Conservation (phyloP, 2,113 vertebrate genomes). For the Pelmatolapia mariae region DNA sequence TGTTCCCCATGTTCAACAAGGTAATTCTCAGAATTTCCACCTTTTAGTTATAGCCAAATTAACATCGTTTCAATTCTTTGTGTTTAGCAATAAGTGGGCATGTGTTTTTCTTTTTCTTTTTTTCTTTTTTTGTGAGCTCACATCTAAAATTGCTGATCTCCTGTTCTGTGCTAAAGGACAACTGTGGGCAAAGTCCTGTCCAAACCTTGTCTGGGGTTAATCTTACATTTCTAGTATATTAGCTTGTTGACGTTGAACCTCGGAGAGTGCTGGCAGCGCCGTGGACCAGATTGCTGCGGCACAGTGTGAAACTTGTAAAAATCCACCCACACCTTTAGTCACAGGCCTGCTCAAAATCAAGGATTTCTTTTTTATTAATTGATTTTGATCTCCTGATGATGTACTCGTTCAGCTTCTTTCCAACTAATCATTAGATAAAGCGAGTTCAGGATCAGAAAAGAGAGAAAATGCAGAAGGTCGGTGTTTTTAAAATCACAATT, state of each 20-base stretch:
- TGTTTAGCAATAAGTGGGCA: not conserved
- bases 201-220: too few relatives aligned
- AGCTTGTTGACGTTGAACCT: not conserved
- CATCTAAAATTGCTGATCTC: not conserved
- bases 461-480: not conserved
- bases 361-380: not conserved
- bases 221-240: not conserved
- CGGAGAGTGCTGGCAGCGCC: not conserved
- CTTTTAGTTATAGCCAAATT: rapidly evolving
- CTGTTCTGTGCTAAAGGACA: not conserved
- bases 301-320: not conserved
- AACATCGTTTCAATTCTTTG: not conserved
- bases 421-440: not conserved
- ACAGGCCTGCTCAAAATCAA: not conserved
- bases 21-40: rapidly evolving
- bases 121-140: not conserved
- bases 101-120: not conserved
- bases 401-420: not conserved
- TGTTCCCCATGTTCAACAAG: not conserved
- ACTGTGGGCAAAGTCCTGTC: not conserved
- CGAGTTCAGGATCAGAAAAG: not conserved
- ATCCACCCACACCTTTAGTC: not conserved
- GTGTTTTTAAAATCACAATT: not conserved
- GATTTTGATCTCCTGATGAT: not conserved
- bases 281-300: rapidly evolving